phyloP scores from a whole-genome alignment of 2,113 vertebrate genomes.

The Pholis gunnellus region DNA sequence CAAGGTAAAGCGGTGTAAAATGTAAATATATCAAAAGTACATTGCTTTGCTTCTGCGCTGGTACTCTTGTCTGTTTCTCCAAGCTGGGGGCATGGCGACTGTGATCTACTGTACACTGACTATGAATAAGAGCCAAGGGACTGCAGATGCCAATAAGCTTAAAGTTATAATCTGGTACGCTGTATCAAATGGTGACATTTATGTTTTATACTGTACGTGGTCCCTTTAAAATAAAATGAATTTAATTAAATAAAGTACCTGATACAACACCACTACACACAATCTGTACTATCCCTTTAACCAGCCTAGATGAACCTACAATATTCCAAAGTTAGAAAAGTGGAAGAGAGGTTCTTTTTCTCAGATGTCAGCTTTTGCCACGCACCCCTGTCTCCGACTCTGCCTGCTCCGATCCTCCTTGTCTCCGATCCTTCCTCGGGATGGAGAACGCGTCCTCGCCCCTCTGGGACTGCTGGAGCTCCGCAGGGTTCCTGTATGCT shows the following conservation, averaged over 20 bases:
- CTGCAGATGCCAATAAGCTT: too few relatives aligned
- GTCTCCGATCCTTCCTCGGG: slow-evolving; percentile 85
- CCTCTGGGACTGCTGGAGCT: slow-evolving; percentile 94
- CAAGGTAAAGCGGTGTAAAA: neutral
- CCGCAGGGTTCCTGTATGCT: slow-evolving; percentile 89
- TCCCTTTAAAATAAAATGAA: neutral
- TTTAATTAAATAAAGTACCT: neutral
- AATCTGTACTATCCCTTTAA: neutral
- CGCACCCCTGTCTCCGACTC: slow-evolving; percentile 87
- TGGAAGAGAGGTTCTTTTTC: neutral
- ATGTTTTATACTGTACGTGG: neutral
- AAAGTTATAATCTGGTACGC: too few relatives aligned
- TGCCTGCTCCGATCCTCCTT: slow-evolving; percentile 89
- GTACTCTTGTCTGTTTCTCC: too few relatives aligned
- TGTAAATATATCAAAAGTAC: neutral
- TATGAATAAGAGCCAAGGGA: neutral
- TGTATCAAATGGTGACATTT: neutral
- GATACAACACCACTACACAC: neutral
- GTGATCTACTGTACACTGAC: neutral
- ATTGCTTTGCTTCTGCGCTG: neutral
- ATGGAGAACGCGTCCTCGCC: slow-evolving; percentile 90
- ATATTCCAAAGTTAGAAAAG: neutral
- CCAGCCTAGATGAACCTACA: neutral
- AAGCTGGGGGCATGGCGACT: too few relatives aligned
- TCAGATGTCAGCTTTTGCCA: neutral